Percentiles rank a stretch among this genome's conserved stretches.
Evolutionary conservation across 2,888 invertebrate genomes (phyloP).

Genomic region (Melolontha melolontha): DNA sequence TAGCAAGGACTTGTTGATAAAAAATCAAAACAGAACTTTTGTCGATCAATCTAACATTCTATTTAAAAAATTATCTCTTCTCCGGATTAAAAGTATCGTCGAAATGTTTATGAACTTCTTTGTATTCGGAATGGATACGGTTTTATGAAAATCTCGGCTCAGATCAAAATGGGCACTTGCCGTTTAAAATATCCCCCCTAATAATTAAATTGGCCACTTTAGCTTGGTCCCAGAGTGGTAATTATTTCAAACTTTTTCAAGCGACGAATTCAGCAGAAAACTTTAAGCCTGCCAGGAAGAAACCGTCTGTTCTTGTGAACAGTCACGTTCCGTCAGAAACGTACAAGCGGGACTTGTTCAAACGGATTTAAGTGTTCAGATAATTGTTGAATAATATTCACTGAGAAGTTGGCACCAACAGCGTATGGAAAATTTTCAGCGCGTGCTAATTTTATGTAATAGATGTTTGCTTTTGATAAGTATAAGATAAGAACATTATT

Average conservation of each 20-base stretch:
- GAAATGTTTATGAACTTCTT: conserved; percentile 21
- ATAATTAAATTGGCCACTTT: conserved; percentile 42
- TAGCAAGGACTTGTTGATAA: not conserved
- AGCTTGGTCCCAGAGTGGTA: conserved; percentile 37
- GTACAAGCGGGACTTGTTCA: conserved; percentile 41
- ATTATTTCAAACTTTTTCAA: conserved; percentile 42
- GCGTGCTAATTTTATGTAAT: not conserved
- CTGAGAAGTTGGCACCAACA: conserved; percentile 21
- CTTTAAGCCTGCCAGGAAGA: conserved; percentile 22
- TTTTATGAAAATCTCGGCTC: conserved; percentile 27
- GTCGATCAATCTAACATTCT: conserved; percentile 11
- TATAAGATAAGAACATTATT: not conserved
- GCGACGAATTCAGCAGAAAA: conserved; percentile 39
- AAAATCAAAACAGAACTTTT: not conserved
- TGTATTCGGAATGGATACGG: conserved; percentile 23
- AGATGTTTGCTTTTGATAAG: not conserved
- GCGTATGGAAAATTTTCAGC: conserved; percentile 7
- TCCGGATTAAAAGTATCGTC: conserved; percentile 8
- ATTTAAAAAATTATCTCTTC: conserved; percentile 6
- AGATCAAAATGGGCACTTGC: conserved; percentile 24
- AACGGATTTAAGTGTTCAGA: conserved; percentile 36
- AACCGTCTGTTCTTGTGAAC: conserved; percentile 32
- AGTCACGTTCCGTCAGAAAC: conserved; percentile 40
- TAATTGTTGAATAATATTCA: conserved; percentile 35
- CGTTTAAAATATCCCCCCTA: conserved; percentile 31